Percentiles rank a stretch among this genome's conserved stretches.
Evolutionary conservation across 1,140 invertebrate genomes (phyloP).

Genomic region (Solenopsis fugax): DNA sequence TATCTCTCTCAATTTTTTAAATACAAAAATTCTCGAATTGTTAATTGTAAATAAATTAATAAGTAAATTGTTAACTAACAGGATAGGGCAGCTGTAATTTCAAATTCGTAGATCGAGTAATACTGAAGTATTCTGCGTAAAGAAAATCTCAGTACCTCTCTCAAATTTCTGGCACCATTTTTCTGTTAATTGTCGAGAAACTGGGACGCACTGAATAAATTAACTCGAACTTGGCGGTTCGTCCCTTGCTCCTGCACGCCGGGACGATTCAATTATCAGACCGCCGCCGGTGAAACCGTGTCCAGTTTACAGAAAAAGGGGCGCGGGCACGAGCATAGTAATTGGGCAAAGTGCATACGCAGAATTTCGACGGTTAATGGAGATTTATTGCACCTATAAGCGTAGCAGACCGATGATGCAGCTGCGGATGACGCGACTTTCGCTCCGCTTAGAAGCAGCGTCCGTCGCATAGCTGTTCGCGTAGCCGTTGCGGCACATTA

Average conservation of each 20-base stretch:
- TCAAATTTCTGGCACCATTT: neutral
- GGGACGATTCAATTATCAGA: constrained; percentile 69
- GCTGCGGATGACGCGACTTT: constrained; percentile 34
- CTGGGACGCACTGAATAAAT: constrained; percentile 48
- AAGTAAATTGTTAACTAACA: neutral
- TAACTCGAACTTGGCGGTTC: constrained; percentile 47
- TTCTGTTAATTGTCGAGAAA: constrained; percentile 38
- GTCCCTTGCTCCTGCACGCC: constrained; percentile 43
- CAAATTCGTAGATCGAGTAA: neutral
- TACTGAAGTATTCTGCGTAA: neutral
- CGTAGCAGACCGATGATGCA: constrained; percentile 4
- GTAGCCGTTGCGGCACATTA: constrained; percentile 33
- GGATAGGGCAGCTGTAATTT: neutral
- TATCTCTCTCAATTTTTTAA: neutral
- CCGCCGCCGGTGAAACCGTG: constrained; percentile 72
- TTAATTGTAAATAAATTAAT: neutral
- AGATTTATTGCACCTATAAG: constrained; percentile 74
- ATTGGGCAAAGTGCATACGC: constrained; percentile 75
- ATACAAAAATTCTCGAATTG: neutral
- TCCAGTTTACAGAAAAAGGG: constrained; percentile 69
- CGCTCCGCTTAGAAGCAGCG: constrained; percentile 21
- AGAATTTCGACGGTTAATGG: constrained; percentile 76
- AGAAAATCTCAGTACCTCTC: neutral
- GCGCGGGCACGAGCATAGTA: constrained; percentile 52
- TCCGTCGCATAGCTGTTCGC: constrained; percentile 20